Percentiles rank a stretch among this genome's conserved stretches.
Evolutionary conservation across 2,797 vertebrate genomes (phyloP).

Genomic region (Arnoldichthys spilopterus): DNA sequence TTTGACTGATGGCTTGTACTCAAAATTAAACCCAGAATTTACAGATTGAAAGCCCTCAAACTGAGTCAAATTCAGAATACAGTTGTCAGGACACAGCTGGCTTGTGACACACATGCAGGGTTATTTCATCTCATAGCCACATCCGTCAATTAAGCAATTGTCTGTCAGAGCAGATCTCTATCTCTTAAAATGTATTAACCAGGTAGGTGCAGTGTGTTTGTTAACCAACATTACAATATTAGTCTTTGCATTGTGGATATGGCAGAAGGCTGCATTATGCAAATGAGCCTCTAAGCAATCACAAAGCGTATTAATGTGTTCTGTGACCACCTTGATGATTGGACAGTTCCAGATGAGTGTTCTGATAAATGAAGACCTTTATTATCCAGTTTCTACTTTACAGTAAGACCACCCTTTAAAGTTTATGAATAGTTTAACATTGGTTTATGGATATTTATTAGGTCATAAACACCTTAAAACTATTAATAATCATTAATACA

Average conservation of each 20-base stretch:
- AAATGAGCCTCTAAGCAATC: too few species aligned
- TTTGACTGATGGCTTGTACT: constrained; percentile 6
- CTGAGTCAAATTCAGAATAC: constrained; percentile 34
- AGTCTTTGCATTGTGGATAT: too few species aligned
- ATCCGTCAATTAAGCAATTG: constrained; percentile 21
- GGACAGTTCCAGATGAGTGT: too few species aligned
- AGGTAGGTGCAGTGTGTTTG: background rate
- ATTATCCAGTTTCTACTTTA: too few species aligned
- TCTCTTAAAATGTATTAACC: background rate
- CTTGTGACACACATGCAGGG: background rate
- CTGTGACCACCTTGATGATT: too few species aligned
- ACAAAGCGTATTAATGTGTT: too few species aligned
- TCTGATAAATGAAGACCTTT: background rate
- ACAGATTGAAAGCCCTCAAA: constrained; percentile 20
- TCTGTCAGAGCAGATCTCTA: constrained; percentile 29
- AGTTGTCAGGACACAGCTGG: constrained; percentile 6
- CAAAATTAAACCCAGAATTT: background rate
- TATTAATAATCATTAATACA: too few species aligned
- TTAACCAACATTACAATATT: background rate
- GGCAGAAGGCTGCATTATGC: too few species aligned
- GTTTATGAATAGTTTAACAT: too few species aligned
- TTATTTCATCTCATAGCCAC: constrained; percentile 23
- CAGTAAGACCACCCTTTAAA: too few species aligned
- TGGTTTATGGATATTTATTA: too few species aligned
- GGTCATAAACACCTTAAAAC: too few species aligned